Evolutionary conservation across 2,888 invertebrate genomes (phyloP).

Genomic region (Acrobasis suavella): DNA sequence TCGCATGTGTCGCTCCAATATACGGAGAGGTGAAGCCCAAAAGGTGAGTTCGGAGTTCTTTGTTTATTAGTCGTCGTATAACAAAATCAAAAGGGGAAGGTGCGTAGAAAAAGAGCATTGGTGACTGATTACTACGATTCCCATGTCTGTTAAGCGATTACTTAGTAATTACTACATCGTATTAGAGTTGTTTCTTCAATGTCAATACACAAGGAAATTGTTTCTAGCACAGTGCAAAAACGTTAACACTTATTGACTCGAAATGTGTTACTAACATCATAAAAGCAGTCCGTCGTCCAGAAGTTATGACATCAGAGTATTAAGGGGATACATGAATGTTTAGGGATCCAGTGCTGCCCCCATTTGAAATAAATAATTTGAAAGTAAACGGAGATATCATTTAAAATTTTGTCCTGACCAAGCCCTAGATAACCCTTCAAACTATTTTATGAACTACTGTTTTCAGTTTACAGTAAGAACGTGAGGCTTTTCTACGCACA

Average conservation of each 20-base stretch:
- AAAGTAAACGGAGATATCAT: too few relatives aligned
- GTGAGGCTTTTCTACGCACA: too few relatives aligned
- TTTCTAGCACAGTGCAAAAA: constrained; percentile 9
- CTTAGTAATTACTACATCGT: constrained; percentile 36
- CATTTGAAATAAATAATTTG: too few relatives aligned
- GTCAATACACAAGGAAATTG: constrained; percentile 22
- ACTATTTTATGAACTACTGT: too few relatives aligned
- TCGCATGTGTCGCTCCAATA: constrained; percentile 34
- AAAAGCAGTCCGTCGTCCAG: constrained; percentile 24
- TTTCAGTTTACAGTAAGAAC: too few relatives aligned
- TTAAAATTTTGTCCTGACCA: too few relatives aligned
- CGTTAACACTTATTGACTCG: constrained; percentile 17
- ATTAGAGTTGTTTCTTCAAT: constrained; percentile 29
- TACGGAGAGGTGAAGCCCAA: constrained; percentile 33
- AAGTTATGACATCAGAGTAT: constrained; percentile 31
- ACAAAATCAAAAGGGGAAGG: constrained; percentile 53
- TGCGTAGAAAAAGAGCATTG: constrained; percentile 51
- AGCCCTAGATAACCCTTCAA: too few relatives aligned
- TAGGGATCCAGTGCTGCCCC: too few relatives aligned
- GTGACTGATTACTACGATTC: constrained; percentile 56
- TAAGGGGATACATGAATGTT: too few relatives aligned
- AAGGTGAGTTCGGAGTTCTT: constrained; percentile 43
- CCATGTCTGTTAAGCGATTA: constrained; percentile 57
- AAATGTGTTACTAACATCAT: constrained; percentile 27
- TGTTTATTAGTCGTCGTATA: constrained; percentile 40